Evolutionary conservation across 2,888 invertebrate species (phyloP).

Genomic region (Pogonocherus hispidulus): DNA sequence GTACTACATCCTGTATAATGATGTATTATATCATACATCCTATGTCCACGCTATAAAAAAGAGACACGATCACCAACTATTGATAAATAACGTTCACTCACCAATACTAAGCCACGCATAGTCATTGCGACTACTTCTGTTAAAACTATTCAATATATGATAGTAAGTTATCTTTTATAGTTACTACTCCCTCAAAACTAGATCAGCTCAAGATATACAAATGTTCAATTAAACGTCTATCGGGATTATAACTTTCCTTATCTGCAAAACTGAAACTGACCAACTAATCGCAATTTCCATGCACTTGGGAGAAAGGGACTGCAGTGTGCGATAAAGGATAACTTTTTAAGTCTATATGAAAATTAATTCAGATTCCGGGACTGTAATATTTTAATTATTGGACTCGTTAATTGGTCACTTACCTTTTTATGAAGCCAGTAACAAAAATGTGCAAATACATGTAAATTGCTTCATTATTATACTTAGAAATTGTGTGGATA

Average conservation of each 20-base stretch:
- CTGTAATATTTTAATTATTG: slow-evolving; percentile 18
- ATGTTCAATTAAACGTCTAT: slow-evolving; percentile 28
- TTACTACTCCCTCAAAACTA: slow-evolving; percentile 28
- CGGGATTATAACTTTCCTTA: slow-evolving; percentile 20
- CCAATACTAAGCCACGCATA: slow-evolving; percentile 38
- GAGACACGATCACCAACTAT: background rate
- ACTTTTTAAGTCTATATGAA: slow-evolving; percentile 4
- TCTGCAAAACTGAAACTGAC: slow-evolving; percentile 21
- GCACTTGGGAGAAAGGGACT: slow-evolving; percentile 29
- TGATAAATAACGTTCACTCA: slow-evolving; percentile 25
- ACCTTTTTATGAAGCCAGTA: background rate
- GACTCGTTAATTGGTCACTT: slow-evolving; percentile 14
- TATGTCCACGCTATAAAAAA: background rate
- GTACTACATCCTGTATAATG: too few species aligned
- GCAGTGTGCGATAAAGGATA: slow-evolving; percentile 9
- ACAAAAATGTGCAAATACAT: background rate
- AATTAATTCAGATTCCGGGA: slow-evolving; percentile 23
- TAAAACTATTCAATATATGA: slow-evolving; percentile 39
- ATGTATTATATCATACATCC: background rate
- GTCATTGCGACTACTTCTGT: slow-evolving; percentile 31
- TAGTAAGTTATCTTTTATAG: slow-evolving; percentile 37
- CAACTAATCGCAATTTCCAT: slow-evolving; percentile 24
- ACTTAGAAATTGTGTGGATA: background rate
- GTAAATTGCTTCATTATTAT: slow-evolving; percentile 8
- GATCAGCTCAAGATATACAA: slow-evolving; percentile 28